Conservation (phyloP, 2,113 vertebrate genomes). For the Sebastes fasciatus region DNA sequence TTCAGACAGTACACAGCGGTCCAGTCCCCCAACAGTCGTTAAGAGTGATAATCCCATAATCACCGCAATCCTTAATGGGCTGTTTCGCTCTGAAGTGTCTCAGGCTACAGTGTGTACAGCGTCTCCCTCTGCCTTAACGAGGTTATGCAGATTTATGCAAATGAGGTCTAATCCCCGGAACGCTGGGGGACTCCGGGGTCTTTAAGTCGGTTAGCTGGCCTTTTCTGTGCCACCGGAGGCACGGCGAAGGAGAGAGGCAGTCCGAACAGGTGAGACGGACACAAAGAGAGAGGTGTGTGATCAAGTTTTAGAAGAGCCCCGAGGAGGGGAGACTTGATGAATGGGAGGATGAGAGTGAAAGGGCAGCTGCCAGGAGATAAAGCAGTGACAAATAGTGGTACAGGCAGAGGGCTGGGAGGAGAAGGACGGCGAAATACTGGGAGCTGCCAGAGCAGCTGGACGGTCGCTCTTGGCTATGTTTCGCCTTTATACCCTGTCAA, state of each 20-base stretch:
- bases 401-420: constrained; percentile 39
- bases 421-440: neutral
- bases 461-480: neutral
- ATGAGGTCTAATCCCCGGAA: constrained; percentile 66
- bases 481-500: neutral
- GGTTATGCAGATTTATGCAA: constrained; percentile 81
- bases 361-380: constrained; percentile 61
- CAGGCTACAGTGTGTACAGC: constrained; percentile 58
- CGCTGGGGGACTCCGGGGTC: constrained; percentile 34
- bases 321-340: constrained; percentile 47
- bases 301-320: constrained; percentile 35
- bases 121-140: constrained; percentile 59
- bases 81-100: constrained; percentile 70
- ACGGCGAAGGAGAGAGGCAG: constrained; percentile 29
- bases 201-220: constrained; percentile 35
- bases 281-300: constrained; percentile 42
- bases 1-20: constrained; percentile 41
- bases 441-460: neutral
- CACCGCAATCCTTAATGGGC: constrained; percentile 72
- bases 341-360: constrained; percentile 48
- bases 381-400: constrained; percentile 51
- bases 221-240: constrained; percentile 42
- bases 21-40: constrained; percentile 57
- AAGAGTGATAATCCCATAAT: constrained; percentile 77
- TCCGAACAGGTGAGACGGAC: constrained; percentile 7